Base-by-base conservation (phyloP, 2,888 invertebrate genomes). In the Maniola hyperantus region DNA sequence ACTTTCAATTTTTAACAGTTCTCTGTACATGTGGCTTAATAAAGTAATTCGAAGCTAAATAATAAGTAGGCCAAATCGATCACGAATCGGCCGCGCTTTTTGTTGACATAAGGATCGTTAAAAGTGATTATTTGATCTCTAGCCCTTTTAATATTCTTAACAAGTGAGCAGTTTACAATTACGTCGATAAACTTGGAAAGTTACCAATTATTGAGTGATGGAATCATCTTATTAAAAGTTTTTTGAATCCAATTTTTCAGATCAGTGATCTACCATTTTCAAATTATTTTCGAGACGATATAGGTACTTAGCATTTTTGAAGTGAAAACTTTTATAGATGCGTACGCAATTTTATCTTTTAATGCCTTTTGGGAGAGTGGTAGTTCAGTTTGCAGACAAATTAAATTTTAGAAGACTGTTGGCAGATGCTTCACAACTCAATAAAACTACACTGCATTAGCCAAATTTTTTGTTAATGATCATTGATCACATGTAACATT, bases 1-100 rank as follows among this genome's bases (percentile, higher is more conserved):
- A 64, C 63, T 66, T 68, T 65, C 44, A 68, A 55, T 64, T 64
- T 67, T 64, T 60, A 55, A 39, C 15, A 48, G 59, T 48, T 44
- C 53, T 33, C 11, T 7, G 7, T 55, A 55, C 55, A 15, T 48
- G 46, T 59, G 8, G 15, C 46, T 46, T 39, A 68, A 71, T 70
- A 66, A 63, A 64, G 64, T 64, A 73, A 70, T 72, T 60, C 66
- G 74, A 69, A 75, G 73, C 71, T 73, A 76, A 72, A 62, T 64
- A 59, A 69, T 74, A 84, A 83, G 80, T 85, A 79, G 85, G 83
- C 73, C 86, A 74, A 83, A 82, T 82, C 76, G 80, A 86, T 85
- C 83, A 83, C 75, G 80, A 71, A 75, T 74, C 73, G 74, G 74
- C 73, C 71, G 67, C 66, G 58, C 15, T 66, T 70, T 72, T 71